phyloP scores from a whole-genome alignment of 2,888 invertebrate species.

The Petrolisthes cinctipes region DNA sequence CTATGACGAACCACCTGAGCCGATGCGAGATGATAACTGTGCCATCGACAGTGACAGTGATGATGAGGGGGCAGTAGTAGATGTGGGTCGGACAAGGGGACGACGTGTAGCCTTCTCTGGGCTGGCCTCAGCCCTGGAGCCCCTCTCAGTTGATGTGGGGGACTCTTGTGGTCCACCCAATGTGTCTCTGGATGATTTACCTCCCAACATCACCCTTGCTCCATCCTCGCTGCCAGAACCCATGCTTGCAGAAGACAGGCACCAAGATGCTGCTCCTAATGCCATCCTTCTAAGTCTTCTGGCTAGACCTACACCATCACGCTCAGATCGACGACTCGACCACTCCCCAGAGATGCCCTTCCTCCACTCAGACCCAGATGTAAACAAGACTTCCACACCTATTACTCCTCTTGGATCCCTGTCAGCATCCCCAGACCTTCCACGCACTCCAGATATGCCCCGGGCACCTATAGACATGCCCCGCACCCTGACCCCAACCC shows the following conservation, averaged over 20 bases:
- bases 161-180: slow-evolving; percentile 40
- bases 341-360: slow-evolving; percentile 39
- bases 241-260: slow-evolving; percentile 39
- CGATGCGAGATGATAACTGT: slow-evolving; percentile 61
- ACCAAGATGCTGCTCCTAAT: slow-evolving; percentile 40
- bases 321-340: slow-evolving; percentile 21
- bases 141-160: slow-evolving; percentile 57
- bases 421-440: slow-evolving; percentile 40
- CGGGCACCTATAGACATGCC: slow-evolving; percentile 21
- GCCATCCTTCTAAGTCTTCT: slow-evolving; percentile 58
- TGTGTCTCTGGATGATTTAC: slow-evolving; percentile 49
- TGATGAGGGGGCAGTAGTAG: slow-evolving; percentile 43
- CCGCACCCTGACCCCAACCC: slow-evolving; percentile 42
- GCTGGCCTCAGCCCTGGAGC: slow-evolving; percentile 51
- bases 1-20: slow-evolving; percentile 61
- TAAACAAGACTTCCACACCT: slow-evolving; percentile 52
- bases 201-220: slow-evolving; percentile 48
- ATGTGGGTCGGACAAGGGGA: slow-evolving; percentile 44
- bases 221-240: slow-evolving; percentile 45
- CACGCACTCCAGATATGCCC: slow-evolving; percentile 34
- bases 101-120: slow-evolving; percentile 59
- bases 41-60: slow-evolving; percentile 65
- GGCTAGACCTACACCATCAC: slow-evolving; percentile 45
- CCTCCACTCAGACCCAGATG: slow-evolving; percentile 42
- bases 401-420: slow-evolving; percentile 50